Evolutionary conservation across 1,140 invertebrate genomes (phyloP).

Genomic region (Neodiprion lecontei): DNA sequence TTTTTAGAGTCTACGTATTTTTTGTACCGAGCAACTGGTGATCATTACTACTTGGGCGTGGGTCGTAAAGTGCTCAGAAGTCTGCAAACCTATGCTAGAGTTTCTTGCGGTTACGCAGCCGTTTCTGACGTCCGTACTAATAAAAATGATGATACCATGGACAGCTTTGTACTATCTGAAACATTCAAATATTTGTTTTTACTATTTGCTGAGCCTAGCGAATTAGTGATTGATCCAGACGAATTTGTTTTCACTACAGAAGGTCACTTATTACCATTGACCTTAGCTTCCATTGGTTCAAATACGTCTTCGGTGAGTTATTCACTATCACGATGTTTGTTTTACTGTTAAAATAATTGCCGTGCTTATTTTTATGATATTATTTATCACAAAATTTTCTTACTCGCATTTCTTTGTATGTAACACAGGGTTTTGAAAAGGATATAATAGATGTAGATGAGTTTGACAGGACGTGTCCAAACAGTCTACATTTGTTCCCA

Average conservation of each 20-base stretch:
- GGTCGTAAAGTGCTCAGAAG: slow-evolving; percentile 90
- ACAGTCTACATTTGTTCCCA: slow-evolving; percentile 82
- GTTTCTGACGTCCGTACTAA: slow-evolving; percentile 94
- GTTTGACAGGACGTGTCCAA: slow-evolving; percentile 82
- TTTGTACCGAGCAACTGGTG: slow-evolving; percentile 91
- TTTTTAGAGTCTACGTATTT: slow-evolving; percentile 99
- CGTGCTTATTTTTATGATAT: slow-evolving; percentile 19
- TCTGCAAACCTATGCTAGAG: slow-evolving; percentile 87
- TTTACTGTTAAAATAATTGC: background rate
- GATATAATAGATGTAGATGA: slow-evolving; percentile 56
- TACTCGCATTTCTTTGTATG: slow-evolving; percentile 49
- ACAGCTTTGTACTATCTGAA: slow-evolving; percentile 97
- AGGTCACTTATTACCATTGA: slow-evolving; percentile 92
- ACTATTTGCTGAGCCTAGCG: slow-evolving; percentile 88
- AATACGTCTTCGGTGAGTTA: slow-evolving; percentile 59
- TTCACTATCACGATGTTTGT: slow-evolving; percentile 40
- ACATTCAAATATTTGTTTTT: slow-evolving; percentile 98
- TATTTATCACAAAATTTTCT: slow-evolving; percentile 2
- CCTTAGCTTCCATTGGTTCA: slow-evolving; percentile 67
- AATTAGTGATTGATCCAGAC: slow-evolving; percentile 90
- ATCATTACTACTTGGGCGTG: slow-evolving; percentile 94
- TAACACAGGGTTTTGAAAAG: slow-evolving; percentile 69
- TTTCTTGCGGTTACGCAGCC: slow-evolving; percentile 96
- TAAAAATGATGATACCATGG: slow-evolving; percentile 93
- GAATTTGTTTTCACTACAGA: slow-evolving; percentile 98